Conservation (phyloP, 2,113 vertebrate species). For the Protobothrops mucrosquamatus region DNA sequence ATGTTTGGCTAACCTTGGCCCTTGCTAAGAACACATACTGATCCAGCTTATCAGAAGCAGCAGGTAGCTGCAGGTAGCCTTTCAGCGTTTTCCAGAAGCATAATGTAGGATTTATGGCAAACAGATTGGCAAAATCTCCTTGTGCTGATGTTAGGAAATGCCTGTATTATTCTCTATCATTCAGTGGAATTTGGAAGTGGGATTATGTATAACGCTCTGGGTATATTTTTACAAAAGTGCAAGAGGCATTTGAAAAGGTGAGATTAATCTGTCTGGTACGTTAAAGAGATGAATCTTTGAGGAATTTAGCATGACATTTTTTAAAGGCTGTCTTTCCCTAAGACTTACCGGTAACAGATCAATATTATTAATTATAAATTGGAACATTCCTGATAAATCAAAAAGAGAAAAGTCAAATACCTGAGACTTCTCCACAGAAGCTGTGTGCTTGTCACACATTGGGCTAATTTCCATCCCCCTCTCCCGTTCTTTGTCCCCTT, state of each 20-base stretch:
- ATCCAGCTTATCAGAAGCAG: neutral
- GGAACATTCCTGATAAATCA: neutral
- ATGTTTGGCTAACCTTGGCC: neutral
- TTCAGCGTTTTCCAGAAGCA: neutral
- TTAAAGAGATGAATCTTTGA: neutral
- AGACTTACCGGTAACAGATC: neutral
- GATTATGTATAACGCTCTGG: neutral
- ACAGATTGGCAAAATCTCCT: neutral
- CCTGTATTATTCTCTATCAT: neutral
- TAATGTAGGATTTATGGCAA: neutral
- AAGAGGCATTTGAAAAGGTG: conserved; percentile 24
- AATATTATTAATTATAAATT: neutral
- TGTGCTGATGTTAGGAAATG: neutral
- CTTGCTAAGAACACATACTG: neutral
- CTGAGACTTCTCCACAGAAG: conserved; percentile 97
- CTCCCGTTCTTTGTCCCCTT: conserved; percentile 94
- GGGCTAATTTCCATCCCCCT: conserved; percentile 98
- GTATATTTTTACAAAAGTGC: neutral
- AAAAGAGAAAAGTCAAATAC: conserved; percentile 59
- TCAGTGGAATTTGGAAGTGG: neutral
- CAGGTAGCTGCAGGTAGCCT: neutral
- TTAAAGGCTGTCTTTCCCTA: neutral
- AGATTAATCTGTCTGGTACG: neutral
- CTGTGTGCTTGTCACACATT: conserved; percentile 98
- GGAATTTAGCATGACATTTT: neutral